Evolutionary conservation across 2,888 invertebrate species (phyloP).

Genomic region (Corbicula japonica): DNA sequence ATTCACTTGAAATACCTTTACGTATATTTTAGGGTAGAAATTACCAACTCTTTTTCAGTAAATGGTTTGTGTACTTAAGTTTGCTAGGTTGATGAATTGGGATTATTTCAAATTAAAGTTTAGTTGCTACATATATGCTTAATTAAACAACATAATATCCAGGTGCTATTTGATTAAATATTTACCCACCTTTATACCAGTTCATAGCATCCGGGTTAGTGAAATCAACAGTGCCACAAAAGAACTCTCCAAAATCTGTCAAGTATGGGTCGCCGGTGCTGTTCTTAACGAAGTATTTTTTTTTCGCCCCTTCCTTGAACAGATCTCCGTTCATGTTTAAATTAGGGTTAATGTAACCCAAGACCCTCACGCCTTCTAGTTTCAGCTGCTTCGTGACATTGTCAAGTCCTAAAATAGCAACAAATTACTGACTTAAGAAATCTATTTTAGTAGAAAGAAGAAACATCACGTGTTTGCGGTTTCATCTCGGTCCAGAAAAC

Average conservation of each 20-base stretch:
- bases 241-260: constrained; percentile 80
- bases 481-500: too few relatives aligned
- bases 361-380: constrained; percentile 72
- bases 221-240: constrained; percentile 81
- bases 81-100: too few relatives aligned
- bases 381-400: constrained; percentile 64
- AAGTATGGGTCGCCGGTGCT: constrained; percentile 68
- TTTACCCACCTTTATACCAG: constrained; percentile 81
- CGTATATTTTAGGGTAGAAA: too few relatives aligned
- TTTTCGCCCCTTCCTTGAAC: constrained; percentile 71
- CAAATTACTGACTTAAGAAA: too few relatives aligned
- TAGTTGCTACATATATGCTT: background rate
- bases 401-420: constrained; percentile 71
- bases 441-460: too few relatives aligned
- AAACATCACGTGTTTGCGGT: too few relatives aligned
- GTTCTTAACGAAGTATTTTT: constrained; percentile 78
- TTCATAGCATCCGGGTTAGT: constrained; percentile 78
- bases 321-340: constrained; percentile 76
- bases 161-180: background rate
- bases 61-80: too few relatives aligned
- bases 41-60: too few relatives aligned
- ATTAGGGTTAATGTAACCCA: constrained; percentile 83
- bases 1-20: too few relatives aligned
- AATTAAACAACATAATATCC: background rate
- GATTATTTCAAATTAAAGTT: too few relatives aligned